Evolutionary conservation across 2,113 vertebrate genomes (phyloP).

Genomic region (Phalacrocorax carbo): DNA sequence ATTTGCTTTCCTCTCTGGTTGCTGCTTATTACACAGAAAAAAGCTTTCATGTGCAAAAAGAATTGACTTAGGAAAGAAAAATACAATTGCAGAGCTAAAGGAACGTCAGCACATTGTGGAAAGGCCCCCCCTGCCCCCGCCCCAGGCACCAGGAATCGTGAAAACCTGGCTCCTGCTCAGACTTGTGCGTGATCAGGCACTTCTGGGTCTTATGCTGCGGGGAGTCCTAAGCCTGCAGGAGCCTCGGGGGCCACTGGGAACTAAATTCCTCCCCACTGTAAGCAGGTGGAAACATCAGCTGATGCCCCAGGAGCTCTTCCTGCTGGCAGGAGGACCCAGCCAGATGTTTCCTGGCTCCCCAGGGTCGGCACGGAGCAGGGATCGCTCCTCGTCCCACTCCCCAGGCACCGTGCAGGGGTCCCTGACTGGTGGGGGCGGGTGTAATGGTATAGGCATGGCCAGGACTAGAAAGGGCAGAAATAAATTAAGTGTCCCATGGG

Average conservation of each 20-base stretch:
- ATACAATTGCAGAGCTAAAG: neutral
- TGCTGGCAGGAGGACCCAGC: neutral
- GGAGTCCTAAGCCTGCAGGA: neutral
- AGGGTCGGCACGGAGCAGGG: neutral
- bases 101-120: neutral
- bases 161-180: neutral
- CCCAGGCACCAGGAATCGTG: accelerated
- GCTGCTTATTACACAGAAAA: neutral
- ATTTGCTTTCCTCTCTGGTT: conserved; percentile 22
- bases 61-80: conserved; percentile 30
- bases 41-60: conserved; percentile 49
- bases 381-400: neutral
- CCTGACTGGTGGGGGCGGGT: neutral
- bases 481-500: neutral
- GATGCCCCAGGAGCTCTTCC: neutral
- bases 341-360: neutral
- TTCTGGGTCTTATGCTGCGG: neutral
- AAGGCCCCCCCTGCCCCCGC: neutral
- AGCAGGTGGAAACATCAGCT: neutral
- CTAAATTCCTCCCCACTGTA: neutral
- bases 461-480: neutral
- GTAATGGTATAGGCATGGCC: neutral
- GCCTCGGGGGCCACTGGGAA: neutral
- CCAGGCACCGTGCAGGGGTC: accelerated
- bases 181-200: neutral